phyloP scores from a whole-genome alignment of 2,888 invertebrate genomes.

The Coenonympha arcania region DNA sequence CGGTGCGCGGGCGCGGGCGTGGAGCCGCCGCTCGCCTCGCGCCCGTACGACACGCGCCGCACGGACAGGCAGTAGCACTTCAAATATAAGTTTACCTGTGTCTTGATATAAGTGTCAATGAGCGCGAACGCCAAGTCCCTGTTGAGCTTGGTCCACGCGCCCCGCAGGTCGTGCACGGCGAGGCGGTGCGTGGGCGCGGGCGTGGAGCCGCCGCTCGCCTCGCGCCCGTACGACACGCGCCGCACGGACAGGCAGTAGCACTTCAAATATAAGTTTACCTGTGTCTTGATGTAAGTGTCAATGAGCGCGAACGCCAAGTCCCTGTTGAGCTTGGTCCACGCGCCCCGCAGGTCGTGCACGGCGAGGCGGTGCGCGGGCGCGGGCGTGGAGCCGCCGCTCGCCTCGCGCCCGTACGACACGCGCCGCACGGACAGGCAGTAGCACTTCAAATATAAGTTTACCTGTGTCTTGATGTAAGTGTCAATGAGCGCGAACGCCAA shows the following conservation, averaged over 20 bases:
- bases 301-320: slow-evolving; percentile 96
- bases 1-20: slow-evolving; percentile 85
- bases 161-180: slow-evolving; percentile 93
- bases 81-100: slow-evolving; percentile 76
- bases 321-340: slow-evolving; percentile 98
- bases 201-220: slow-evolving; percentile 75
- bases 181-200: slow-evolving; percentile 88
- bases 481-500: slow-evolving; percentile 96
- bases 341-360: slow-evolving; percentile 93
- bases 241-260: slow-evolving; percentile 92
- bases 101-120: slow-evolving; percentile 96
- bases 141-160: slow-evolving; percentile 98
- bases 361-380: slow-evolving; percentile 91
- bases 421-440: slow-evolving; percentile 92
- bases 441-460: slow-evolving; percentile 78
- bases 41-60: slow-evolving; percentile 90
- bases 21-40: slow-evolving; percentile 79
- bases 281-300: slow-evolving; percentile 93
- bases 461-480: slow-evolving; percentile 91
- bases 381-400: slow-evolving; percentile 70
- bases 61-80: slow-evolving; percentile 92
- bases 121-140: slow-evolving; percentile 94
- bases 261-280: slow-evolving; percentile 78
- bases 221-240: slow-evolving; percentile 91
- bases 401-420: slow-evolving; percentile 91